phyloP scores from a whole-genome alignment of 2,888 invertebrate genomes.

The Lepidochitona cinerea region DNA sequence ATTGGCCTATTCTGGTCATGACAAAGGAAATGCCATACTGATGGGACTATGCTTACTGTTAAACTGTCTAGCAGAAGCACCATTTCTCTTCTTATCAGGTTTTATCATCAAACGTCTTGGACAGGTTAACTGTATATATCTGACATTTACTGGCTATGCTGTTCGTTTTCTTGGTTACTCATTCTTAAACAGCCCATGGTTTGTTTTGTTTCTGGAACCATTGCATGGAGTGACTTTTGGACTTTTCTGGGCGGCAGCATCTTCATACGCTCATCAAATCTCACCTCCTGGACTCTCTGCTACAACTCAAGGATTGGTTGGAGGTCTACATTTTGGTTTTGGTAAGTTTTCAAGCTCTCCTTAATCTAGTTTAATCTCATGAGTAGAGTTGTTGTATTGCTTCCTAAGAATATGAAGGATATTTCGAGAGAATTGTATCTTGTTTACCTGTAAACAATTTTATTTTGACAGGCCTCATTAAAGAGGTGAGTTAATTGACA shows the following conservation, averaged over 20 bases:
- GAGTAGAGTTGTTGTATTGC: no score
- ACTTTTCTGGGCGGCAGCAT: slow-evolving; percentile 92
- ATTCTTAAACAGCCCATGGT: slow-evolving; percentile 84
- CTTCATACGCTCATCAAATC: slow-evolving; percentile 87
- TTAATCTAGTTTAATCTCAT: no score
- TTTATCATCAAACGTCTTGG: slow-evolving; percentile 82
- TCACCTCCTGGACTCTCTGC: slow-evolving; percentile 88
- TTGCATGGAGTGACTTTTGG: slow-evolving; percentile 91
- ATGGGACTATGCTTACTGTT: slow-evolving; percentile 58
- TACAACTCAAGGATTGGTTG: slow-evolving; percentile 88
- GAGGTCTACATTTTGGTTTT: slow-evolving; percentile 91
- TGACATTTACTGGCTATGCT: slow-evolving; percentile 85
- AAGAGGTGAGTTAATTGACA: no score
- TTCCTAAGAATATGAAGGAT: no score
- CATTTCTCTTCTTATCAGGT: slow-evolving; percentile 82
- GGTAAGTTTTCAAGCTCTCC: no score
- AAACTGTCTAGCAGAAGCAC: slow-evolving; percentile 54
- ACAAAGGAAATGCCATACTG: slow-evolving; percentile 48
- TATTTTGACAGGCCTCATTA: no score
- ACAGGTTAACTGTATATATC: slow-evolving; percentile 85
- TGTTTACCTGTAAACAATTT: no score
- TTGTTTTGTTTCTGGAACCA: slow-evolving; percentile 86
- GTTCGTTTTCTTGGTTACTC: slow-evolving; percentile 88
- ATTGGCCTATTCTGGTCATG: slow-evolving; percentile 59
- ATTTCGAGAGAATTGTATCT: no score